Evolutionary conservation across 2,113 vertebrate genomes (phyloP), one percentile per base, ranked within the genome.

Genomic region (Anas platyrhynchos): DNA sequence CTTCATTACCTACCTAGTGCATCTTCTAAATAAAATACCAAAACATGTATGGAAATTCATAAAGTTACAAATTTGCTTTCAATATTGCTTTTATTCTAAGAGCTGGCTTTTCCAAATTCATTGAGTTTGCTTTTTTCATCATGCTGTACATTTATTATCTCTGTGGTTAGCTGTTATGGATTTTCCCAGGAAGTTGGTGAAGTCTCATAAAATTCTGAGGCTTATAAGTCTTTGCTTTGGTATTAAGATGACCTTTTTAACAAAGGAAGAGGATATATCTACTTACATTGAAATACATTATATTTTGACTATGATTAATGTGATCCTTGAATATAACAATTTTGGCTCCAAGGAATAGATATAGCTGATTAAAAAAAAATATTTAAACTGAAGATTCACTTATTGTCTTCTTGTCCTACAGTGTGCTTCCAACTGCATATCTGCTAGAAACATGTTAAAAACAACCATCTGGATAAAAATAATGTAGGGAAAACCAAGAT

Each of bases 191-290:
- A 94, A 93, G 66, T 72, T 27, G 84, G 34, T 12, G 44, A 62
- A 87, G 41, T 69, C 32, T 73, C 21, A 83, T 88, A 88, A 96
- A 95, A 83, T 34, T 77, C 8, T 59, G 16, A 16, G 5, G 73
- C 50, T 91, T 74, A 7, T 26, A 79, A 65, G n/a, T 31, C 25
- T 94, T 93, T 73, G 36, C 32, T 44, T 87, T 91, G 46, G 86
- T 93, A 94, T 78, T 88, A 91, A 91, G 93, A 88, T 54, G 31
- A 76, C n/a, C 58, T 92, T 94, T 96, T 75, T 18, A 56, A 56
- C 26, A 86, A 78, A 74, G 61, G 16, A 88, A 78, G 36, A 83
- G 63, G 61, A 69, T 93, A 88, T 11, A 7, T 21, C 59, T 91
- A 65, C 32, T 75, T 86, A 31, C 76, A 80, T 66, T 72, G 93